Conservation (phyloP, 2,797 vertebrate genomes). For the Melopsittacus undulatus region DNA sequence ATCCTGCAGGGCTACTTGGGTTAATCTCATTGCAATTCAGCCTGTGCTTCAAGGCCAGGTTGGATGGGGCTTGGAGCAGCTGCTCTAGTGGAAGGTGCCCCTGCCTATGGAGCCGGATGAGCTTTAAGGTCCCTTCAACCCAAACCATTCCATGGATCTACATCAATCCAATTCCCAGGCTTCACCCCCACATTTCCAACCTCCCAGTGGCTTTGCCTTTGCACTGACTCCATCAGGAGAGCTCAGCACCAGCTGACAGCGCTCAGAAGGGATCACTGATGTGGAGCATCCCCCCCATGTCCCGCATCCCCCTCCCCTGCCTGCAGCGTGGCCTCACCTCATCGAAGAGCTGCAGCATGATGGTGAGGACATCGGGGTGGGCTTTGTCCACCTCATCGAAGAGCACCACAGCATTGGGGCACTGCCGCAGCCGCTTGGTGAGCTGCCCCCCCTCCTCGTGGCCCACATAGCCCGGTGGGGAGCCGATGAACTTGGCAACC, state of each 20-base stretch:
- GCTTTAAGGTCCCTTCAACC: not conserved
- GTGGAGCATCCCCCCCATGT: not conserved
- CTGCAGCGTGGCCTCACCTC: slow-evolving; percentile 78
- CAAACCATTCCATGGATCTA: not conserved
- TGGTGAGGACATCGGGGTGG: slow-evolving; percentile 94
- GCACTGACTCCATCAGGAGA: not conserved
- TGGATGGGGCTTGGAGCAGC: not conserved
- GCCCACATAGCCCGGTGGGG: slow-evolving; percentile 93
- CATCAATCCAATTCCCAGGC: not conserved
- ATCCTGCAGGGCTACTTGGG: not conserved
- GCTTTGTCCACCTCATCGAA: slow-evolving; percentile 98
- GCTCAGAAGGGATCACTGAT: no score
- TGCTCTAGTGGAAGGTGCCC: no score
- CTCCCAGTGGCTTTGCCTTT: not conserved
- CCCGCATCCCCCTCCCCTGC: not conserved
- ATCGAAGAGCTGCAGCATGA: slow-evolving; percentile 98
- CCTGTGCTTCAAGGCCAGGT: not conserved
- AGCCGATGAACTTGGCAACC: slow-evolving; percentile 98
- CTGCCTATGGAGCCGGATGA: not conserved
- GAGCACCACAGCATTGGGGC: slow-evolving; percentile 92
- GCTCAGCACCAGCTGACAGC: not conserved
- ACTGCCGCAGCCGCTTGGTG: slow-evolving; percentile 90
- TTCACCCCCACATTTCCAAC: not conserved
- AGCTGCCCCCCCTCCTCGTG: slow-evolving; percentile 96
- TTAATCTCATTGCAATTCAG: not conserved